Percentiles rank a stretch among this genome's conserved stretches.
phyloP scores from a whole-genome alignment of 2,113 vertebrate genomes.

The Amphilophus citrinellus region DNA sequence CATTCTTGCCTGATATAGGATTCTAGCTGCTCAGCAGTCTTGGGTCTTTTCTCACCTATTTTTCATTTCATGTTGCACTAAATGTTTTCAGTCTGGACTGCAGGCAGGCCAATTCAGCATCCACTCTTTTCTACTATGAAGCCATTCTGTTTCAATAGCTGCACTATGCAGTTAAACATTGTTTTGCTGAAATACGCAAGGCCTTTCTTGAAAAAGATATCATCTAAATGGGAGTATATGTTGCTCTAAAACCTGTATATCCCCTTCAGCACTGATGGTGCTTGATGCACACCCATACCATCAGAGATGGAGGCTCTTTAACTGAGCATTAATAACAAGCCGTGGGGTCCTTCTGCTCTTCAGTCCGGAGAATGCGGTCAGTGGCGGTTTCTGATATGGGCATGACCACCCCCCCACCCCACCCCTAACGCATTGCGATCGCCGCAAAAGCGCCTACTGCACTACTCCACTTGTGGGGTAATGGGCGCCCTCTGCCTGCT shows the following conservation, averaged over 20 bases:
- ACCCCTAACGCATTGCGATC: no score
- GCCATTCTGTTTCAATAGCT: background rate
- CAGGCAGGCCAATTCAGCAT: background rate
- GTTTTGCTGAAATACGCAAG: no score
- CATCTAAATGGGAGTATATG: background rate
- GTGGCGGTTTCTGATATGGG: no score
- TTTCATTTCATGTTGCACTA: background rate
- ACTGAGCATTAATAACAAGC: background rate
- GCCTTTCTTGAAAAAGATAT: background rate
- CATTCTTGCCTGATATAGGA: no score
- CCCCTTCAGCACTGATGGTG: background rate
- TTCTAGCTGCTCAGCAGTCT: background rate
- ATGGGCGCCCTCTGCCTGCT: no score
- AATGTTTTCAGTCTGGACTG: slow-evolving; percentile 1
- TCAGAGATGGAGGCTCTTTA: accelerated
- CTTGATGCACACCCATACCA: background rate
- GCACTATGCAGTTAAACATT: background rate
- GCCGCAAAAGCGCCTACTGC: no score
- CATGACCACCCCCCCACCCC: no score
- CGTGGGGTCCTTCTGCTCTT: background rate
- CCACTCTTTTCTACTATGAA: background rate
- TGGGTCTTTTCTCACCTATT: background rate
- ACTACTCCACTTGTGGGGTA: no score
- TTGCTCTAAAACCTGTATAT: background rate
- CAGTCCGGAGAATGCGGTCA: no score